phyloP scores from a whole-genome alignment of 2,113 vertebrate species.

The Menura novaehollandiae region DNA sequence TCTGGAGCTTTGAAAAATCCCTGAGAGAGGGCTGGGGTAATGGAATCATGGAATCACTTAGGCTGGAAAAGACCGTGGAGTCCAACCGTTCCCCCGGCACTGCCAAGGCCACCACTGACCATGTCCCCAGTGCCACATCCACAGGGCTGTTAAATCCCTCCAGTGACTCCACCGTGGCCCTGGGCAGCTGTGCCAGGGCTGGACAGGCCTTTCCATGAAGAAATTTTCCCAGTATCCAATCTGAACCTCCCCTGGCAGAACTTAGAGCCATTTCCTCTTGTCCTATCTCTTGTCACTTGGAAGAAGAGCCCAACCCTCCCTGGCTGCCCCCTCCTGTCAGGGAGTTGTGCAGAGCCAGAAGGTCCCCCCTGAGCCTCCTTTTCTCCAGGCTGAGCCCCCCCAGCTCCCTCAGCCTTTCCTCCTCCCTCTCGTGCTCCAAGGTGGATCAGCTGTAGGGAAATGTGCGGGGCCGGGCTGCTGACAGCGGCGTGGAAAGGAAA shows the following conservation, averaged over 20 bases:
- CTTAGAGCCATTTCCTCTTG: background rate
- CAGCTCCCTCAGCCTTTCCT: background rate
- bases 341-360: background rate
- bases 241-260: background rate
- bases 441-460: background rate
- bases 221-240: background rate
- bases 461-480: fast-evolving
- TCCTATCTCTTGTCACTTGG: background rate
- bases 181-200: background rate
- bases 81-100: background rate
- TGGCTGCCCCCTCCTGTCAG: background rate
- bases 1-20: background rate
- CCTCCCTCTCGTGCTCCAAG: background rate
- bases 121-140: background rate
- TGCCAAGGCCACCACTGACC: background rate
- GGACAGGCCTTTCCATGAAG: background rate
- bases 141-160: background rate
- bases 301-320: background rate
- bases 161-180: background rate
- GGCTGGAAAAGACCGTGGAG: background rate
- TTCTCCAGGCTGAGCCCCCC: background rate
- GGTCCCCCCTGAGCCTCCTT: background rate
- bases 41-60: background rate
- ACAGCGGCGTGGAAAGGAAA: background rate
- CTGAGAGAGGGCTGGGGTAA: background rate